phyloP scores from a whole-genome alignment of 2,888 invertebrate species.

The Odontomyia ornata region DNA sequence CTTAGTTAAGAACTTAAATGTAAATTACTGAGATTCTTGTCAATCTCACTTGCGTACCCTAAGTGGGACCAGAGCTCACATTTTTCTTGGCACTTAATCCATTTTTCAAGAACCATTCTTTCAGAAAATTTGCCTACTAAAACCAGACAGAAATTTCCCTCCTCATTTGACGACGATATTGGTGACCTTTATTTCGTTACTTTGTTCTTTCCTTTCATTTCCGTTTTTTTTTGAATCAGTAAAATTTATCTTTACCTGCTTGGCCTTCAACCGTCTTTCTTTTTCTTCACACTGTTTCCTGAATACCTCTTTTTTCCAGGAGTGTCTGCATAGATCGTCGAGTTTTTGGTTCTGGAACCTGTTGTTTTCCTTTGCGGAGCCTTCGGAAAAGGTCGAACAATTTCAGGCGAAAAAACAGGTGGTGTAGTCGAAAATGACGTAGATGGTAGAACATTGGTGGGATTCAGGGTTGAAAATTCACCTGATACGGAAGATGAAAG shows the following conservation, averaged over 20 bases:
- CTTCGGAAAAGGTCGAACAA: not conserved
- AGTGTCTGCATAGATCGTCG: not conserved
- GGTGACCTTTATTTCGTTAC: not conserved
- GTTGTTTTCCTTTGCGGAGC: not conserved
- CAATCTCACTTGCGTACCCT: not conserved
- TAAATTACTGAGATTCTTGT: not conserved
- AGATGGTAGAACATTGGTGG: not conserved
- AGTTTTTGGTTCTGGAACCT: not conserved
- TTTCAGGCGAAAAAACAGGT: not conserved
- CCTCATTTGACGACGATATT: not conserved
- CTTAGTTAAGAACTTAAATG: no score
- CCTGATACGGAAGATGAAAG: no score
- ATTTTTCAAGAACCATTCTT: not conserved
- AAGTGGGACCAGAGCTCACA: not conserved
- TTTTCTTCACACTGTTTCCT: not conserved
- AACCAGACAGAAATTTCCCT: constrained; percentile 3
- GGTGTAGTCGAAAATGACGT: not conserved
- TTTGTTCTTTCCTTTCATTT: not conserved
- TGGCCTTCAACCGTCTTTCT: not conserved
- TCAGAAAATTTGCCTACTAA: not conserved
- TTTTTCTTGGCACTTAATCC: not conserved
- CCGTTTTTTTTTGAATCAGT: constrained; percentile 5
- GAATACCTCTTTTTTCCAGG: not conserved
- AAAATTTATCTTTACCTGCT: constrained; percentile 3
- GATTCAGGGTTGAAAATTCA: no score